Evolutionary conservation across 2,113 vertebrate genomes (phyloP).

Genomic region (Hemibates koningsi): DNA sequence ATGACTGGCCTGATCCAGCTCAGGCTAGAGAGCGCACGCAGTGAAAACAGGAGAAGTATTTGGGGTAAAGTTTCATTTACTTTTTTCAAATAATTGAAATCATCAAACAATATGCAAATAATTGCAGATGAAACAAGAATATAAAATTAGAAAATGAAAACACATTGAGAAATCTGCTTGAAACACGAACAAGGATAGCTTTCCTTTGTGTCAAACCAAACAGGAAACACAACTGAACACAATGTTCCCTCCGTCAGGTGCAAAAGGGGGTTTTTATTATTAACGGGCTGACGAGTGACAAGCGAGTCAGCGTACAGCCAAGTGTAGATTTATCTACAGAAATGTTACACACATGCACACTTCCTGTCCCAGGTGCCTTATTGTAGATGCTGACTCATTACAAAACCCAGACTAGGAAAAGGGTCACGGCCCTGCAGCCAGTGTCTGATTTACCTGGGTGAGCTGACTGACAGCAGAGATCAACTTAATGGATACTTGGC

Average conservation of each 20-base stretch:
- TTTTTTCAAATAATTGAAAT: not conserved
- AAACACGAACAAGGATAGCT: not conserved
- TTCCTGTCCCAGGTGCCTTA: conserved; percentile 15
- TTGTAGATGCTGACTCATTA: conserved; percentile 22
- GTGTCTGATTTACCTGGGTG: not conserved
- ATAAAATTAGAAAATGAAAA: not conserved
- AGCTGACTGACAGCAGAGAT: not conserved
- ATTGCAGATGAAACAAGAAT: not conserved
- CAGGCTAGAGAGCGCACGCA: not conserved
- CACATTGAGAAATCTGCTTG: not conserved
- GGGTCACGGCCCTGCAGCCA: not conserved
- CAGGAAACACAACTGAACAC: not conserved
- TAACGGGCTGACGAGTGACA: not conserved
- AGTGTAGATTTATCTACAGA: not conserved
- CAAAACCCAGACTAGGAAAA: not conserved
- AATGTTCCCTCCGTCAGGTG: not conserved
- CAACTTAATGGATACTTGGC: not conserved
- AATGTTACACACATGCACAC: not conserved
- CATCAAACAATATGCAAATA: not conserved
- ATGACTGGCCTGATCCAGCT: not conserved
- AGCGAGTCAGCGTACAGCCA: not conserved
- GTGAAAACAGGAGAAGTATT: not conserved
- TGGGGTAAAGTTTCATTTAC: not conserved
- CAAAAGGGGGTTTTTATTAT: not conserved
- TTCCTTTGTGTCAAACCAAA: not conserved